Percentiles rank a stretch among this genome's conserved stretches.
Evolutionary conservation across 2,888 invertebrate genomes (phyloP).

Genomic region (Thelaira solivaga): DNA sequence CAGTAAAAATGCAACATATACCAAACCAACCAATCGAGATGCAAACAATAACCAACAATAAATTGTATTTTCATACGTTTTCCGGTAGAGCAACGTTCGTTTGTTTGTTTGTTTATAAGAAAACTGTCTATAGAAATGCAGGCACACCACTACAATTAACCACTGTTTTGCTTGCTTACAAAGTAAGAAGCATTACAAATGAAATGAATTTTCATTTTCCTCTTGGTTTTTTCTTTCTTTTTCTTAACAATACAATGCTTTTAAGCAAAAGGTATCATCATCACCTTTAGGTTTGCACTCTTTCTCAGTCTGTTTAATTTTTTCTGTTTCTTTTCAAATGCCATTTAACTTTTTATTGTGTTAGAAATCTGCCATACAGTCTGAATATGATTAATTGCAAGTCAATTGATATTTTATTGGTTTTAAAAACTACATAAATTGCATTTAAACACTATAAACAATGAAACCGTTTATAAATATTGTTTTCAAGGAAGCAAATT

Average conservation of each 20-base stretch:
- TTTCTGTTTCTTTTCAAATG: not conserved
- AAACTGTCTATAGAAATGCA: constrained; percentile 3
- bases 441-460: constrained; percentile 49
- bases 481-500: constrained; percentile 10
- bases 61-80: constrained; percentile 59
- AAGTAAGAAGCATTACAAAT: constrained; percentile 54
- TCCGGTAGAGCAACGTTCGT: too few relatives aligned
- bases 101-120: not conserved
- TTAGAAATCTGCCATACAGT: constrained; percentile 47
- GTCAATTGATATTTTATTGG: constrained; percentile 75
- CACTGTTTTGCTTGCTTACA: not conserved
- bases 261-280: constrained; percentile 22
- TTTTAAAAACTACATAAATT: constrained; percentile 59
- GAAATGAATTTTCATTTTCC: constrained; percentile 44
- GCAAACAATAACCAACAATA: constrained; percentile 46
- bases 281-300: constrained; percentile 7
- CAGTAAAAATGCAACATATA: constrained; percentile 18
- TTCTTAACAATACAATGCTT: constrained; percentile 23
- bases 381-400: constrained; percentile 74
- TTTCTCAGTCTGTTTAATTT: not conserved
- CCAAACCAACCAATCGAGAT: not conserved
- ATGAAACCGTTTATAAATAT: constrained; percentile 32
- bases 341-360: constrained; percentile 43
- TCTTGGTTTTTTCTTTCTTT: too few relatives aligned
- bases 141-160: too few relatives aligned